phyloP scores from a whole-genome alignment of 1,140 invertebrate genomes.

The Scaptomyza montana region DNA sequence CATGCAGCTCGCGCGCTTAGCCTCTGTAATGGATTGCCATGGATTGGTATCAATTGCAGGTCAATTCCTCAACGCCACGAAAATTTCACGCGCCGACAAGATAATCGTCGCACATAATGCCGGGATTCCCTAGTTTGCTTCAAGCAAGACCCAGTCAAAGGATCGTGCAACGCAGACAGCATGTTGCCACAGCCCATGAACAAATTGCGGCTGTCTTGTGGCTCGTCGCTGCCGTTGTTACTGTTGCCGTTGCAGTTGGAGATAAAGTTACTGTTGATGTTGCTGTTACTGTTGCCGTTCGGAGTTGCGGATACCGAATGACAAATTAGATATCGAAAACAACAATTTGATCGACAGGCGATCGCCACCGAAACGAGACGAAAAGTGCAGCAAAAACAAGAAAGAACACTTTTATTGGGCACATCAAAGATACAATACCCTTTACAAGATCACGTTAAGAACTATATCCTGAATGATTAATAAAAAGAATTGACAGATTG shows the following conservation, averaged over 20 bases:
- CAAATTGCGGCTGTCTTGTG: constrained; percentile 52
- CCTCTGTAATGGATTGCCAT: constrained; percentile 81
- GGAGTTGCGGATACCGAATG: constrained; percentile 64
- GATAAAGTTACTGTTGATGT: background rate
- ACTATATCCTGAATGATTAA: no score
- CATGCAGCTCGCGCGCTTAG: constrained; percentile 82
- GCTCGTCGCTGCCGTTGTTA: constrained; percentile 19
- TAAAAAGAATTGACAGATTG: no score
- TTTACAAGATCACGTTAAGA: background rate
- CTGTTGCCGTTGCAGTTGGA: constrained; percentile 30
- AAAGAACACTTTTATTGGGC: background rate
- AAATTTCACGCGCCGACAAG: constrained; percentile 80
- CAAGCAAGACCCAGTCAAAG: constrained; percentile 26
- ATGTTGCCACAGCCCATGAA: constrained; percentile 55
- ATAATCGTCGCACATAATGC: constrained; percentile 71
- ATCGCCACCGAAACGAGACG: constrained; percentile 65
- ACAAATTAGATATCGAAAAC: constrained; percentile 83
- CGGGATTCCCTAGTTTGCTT: constrained; percentile 81
- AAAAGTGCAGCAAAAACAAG: constrained; percentile 15
- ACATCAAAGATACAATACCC: background rate
- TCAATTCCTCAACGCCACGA: constrained; percentile 69
- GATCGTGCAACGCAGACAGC: constrained; percentile 77
- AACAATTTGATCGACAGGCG: constrained; percentile 81
- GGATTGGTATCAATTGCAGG: constrained; percentile 83
- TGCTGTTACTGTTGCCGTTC: background rate